Evolutionary conservation across 2,113 vertebrate genomes (phyloP), one percentile per base, ranked within the genome.

Genomic region (Lates calcarifer): DNA sequence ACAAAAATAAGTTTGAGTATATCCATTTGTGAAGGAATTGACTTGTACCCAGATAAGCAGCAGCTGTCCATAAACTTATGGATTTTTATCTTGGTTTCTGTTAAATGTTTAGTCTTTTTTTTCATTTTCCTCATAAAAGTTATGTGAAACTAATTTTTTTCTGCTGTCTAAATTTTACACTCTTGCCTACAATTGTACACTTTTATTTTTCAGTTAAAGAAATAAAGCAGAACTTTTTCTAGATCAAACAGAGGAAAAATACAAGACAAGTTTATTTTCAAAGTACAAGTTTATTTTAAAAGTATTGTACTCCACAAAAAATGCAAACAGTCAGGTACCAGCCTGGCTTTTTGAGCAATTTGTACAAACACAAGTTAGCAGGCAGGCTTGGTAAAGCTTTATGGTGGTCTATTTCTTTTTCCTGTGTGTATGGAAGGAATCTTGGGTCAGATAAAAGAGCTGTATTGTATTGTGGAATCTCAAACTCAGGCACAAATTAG

Each of bases 381-480:
- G 41, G 31, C 71, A 71, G 49, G 29, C 10, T 63, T 1, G 0
- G 63, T 56, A 14, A 31, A 15, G 41, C 47, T 47, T 62, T 26
- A 47, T 45, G 31, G n/a, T 61, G 14, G 9, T 61, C 12, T 45
- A n/a, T 77, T 57, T 74, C 5, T 58, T 43, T 80, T 61, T 20
- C 37, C 15, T 31, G 5, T 68, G 33, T 55, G 13, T 55, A 51
- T 70, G 37, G 29, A 66, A 70, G 26, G 33, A 74, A 57, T 57
- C 5, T 74, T 24, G 5, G 29, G 39, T 56, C 12, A 28, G 28
- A 67, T 24, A 13, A 39, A 31, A 37, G 37, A 55, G 15, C 12
- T 55, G 20, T 37, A 31, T 17, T 58, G 17, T 61, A 5, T 56
- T 18, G 62, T 31, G 6, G 13, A 14, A 8, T 49, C 17, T 22